phyloP scores from a whole-genome alignment of 2,797 vertebrate genomes.

The Oreortyx pictus region DNA sequence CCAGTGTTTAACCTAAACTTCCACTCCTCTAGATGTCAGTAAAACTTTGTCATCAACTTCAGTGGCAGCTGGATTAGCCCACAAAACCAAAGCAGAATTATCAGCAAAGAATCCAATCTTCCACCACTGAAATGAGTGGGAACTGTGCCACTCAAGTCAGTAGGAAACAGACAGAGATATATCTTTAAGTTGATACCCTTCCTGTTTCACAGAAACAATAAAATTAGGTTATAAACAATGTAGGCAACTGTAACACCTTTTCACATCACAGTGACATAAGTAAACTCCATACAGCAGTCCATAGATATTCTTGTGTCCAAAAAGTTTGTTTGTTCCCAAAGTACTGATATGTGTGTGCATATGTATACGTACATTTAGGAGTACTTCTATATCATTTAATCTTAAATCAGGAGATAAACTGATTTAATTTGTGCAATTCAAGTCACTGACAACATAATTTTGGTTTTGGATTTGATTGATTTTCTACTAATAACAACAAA shows the following conservation, averaged over 20 bases:
- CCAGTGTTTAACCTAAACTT: background rate
- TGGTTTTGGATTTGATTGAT: background rate
- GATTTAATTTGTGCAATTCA: background rate
- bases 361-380: background rate
- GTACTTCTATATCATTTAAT: background rate
- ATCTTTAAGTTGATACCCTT: background rate
- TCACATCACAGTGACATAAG: background rate
- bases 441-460: background rate
- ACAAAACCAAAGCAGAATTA: background rate
- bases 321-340: background rate
- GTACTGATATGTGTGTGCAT: background rate
- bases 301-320: background rate
- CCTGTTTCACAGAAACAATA: background rate
- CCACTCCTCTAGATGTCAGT: background rate
- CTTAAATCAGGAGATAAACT: background rate
- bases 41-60: background rate
- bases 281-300: background rate
- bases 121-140: background rate
- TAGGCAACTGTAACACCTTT: background rate
- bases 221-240: background rate
- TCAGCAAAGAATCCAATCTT: background rate
- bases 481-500: background rate
- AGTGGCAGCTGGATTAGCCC: background rate
- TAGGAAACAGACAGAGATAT: background rate
- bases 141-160: background rate